Conservation (phyloP, 2,888 invertebrate genomes). For the Orthosia cruda region DNA sequence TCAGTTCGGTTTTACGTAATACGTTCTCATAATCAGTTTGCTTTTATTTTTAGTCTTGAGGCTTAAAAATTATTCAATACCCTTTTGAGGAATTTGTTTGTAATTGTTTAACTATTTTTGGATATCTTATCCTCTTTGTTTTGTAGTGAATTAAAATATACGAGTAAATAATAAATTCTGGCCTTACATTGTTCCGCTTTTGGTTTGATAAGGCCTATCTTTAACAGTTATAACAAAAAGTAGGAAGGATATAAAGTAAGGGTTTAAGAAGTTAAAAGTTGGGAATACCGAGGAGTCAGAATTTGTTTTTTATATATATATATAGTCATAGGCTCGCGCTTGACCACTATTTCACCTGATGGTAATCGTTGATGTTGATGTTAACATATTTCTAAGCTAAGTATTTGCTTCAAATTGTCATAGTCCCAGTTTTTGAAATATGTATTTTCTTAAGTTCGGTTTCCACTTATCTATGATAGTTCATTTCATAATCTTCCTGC, state of each 20-base stretch:
- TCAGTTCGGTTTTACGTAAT: constrained; percentile 25
- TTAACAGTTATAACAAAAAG: not conserved
- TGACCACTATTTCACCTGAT: no score
- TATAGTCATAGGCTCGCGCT: no score
- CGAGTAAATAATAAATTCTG: not conserved
- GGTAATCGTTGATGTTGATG: no score
- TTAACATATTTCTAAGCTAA: no score
- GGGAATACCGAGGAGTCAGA: no score
- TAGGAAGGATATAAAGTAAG: not conserved
- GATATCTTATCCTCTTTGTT: not conserved
- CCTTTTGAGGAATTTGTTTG: not conserved
- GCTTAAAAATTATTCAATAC: not conserved
- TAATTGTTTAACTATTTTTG: constrained; percentile 10
- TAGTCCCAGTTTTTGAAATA: no score
- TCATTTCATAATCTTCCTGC: no score
- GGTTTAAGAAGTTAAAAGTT: not conserved
- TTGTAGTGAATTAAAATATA: not conserved
- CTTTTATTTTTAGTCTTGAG: constrained; percentile 15
- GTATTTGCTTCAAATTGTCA: no score
- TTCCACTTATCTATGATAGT: no score
- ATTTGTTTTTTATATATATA: no score
- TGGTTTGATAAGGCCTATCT: not conserved
- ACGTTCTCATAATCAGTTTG: constrained; percentile 51
- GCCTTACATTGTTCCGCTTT: not conserved
- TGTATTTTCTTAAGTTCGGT: no score